Base-by-base conservation (phyloP, 2,113 vertebrate genomes). In the Osmerus eperlanus region DNA sequence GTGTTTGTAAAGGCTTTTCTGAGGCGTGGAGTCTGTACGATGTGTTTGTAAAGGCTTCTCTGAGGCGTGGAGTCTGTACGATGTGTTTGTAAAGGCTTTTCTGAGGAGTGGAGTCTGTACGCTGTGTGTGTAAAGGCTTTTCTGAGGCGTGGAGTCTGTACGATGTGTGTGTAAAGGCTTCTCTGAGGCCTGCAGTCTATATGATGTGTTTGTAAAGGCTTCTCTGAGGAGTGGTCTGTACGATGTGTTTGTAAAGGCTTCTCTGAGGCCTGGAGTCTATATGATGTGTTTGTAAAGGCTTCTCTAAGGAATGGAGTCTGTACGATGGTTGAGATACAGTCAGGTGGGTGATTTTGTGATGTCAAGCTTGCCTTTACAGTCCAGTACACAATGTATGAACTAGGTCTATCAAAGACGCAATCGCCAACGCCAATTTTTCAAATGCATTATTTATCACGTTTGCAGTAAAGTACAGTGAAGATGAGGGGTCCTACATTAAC, bases 401-500 rank as follows among this genome's bases (percentile, higher is more conserved):
- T 23, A 2, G 23, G 23, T 23, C 23, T 23, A 52, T 60, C 68
- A 78, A 79, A 79, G 74, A 80, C 61, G 61, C 61, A 18, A 56
- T 54, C 53, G 23, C 23, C 23, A 2, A 23, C 23, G 23, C 23
- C 74, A 15, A 82, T 85, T 76, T 80, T 80, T 70, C 15, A 82
- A 78, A 78, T 75, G 73, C 64, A 63, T 67, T 52, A 77, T 79
- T 79, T 73, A 81, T 83, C 29, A 69, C 60, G 13, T 18, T 75
- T 83, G 73, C 58, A 70, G 82, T 81, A 78, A 80, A 73, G 68
- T 16, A 64, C 53, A n/a, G 25, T 67, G 61, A 76, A 36, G 72
- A 28, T 11, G 52, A 56, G 70, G 70, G 59, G 2, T 72, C 36
- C 60, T 82, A 80, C 85, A 76, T 77, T 25, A 52, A 36, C 69